Evolutionary conservation across 2,888 invertebrate genomes (phyloP).

Genomic region (Tenthredo distinguenda): DNA sequence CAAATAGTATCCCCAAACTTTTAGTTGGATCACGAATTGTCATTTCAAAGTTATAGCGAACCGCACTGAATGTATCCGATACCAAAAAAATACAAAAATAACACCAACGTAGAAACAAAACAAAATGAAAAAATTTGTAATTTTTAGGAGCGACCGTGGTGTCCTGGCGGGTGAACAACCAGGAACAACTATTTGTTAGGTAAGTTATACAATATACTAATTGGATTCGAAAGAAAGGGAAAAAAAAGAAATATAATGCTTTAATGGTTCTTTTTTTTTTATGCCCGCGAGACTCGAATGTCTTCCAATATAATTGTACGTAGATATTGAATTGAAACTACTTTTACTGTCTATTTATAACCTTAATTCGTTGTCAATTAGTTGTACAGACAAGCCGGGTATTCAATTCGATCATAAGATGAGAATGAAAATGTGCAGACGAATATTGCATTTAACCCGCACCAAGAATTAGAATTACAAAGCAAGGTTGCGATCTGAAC

Average conservation of each 20-base stretch:
- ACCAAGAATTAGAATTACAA: neutral
- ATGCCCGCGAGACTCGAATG: neutral
- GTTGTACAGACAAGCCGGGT: neutral
- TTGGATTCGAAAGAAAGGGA: neutral
- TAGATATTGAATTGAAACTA: neutral
- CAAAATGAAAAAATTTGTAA: slow-evolving; percentile 61
- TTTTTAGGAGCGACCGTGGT: slow-evolving; percentile 95
- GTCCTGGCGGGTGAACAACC: slow-evolving; percentile 97
- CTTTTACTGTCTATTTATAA: neutral
- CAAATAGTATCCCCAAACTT: neutral
- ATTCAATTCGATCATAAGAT: neutral
- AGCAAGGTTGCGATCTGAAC: neutral
- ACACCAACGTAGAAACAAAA: neutral
- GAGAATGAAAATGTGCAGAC: neutral
- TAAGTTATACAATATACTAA: slow-evolving; percentile 78
- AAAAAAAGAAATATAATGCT: neutral
- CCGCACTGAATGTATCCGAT: neutral
- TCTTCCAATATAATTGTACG: neutral
- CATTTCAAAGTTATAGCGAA: neutral
- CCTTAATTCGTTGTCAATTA: neutral
- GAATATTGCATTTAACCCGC: neutral
- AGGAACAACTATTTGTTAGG: slow-evolving; percentile 98
- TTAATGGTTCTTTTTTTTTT: neutral
- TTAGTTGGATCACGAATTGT: neutral
- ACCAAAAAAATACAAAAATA: neutral